These are phyloP conservation scores for Crepidodera aurea DNA, from an alignment of 2,888 invertebrate species.

Conservation along the genomic window DNA sequence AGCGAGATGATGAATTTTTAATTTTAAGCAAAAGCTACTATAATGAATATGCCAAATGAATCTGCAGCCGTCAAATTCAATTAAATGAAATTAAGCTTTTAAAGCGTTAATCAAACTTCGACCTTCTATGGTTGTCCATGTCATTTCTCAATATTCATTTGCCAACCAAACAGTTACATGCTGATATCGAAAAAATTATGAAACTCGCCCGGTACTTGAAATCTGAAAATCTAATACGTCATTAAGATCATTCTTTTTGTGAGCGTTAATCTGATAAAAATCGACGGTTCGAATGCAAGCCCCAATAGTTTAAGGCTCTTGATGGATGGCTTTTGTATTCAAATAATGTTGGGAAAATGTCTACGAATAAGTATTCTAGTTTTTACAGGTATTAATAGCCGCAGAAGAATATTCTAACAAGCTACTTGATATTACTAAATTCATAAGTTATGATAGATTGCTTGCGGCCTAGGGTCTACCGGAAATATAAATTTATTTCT, in stretches of 20 bases:
- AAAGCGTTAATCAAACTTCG: too few relatives aligned
- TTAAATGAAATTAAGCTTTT: too few relatives aligned
- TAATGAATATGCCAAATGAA: too few relatives aligned
- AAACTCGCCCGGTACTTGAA: not conserved
- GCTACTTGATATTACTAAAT: slow-evolving; percentile 24
- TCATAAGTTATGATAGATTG: not conserved
- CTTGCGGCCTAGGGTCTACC: not conserved
- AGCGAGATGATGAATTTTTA: too few relatives aligned
- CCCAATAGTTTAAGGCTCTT: not conserved
- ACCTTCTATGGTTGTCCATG: too few relatives aligned
- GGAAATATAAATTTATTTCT: too few relatives aligned
- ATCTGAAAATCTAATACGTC: slow-evolving; percentile 31
- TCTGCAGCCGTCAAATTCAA: too few relatives aligned
- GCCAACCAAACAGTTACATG: too few relatives aligned
- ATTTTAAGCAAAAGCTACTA: too few relatives aligned
- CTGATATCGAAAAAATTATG: not conserved
- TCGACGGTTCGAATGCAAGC: slow-evolving; percentile 8
- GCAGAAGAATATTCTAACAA: slow-evolving; percentile 2
- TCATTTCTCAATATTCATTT: too few relatives aligned
- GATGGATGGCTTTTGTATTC: slow-evolving; percentile 43
- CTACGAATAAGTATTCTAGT: slow-evolving; percentile 18
- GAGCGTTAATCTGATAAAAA: slow-evolving; percentile 36
- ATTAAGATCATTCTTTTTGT: slow-evolving; percentile 40
- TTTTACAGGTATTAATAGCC: slow-evolving; percentile 17
- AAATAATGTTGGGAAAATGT: slow-evolving; percentile 30